phyloP scores from a whole-genome alignment of 2,113 vertebrate genomes.

The Toxotes jaculatrix region DNA sequence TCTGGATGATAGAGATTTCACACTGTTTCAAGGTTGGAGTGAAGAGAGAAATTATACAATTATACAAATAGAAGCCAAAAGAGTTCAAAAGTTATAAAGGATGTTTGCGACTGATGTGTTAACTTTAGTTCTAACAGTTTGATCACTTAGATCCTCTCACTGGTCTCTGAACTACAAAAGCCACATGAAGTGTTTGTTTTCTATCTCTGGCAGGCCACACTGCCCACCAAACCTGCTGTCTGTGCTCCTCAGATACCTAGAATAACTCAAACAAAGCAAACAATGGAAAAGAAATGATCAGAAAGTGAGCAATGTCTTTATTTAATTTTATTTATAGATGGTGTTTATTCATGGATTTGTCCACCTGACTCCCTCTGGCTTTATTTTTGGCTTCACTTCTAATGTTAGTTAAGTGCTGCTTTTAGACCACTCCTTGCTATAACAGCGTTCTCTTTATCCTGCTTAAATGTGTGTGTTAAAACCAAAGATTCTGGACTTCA shows the following conservation, averaged over 20 bases:
- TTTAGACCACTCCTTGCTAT: not conserved
- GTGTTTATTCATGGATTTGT: slow-evolving; percentile 37
- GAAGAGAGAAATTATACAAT: no score
- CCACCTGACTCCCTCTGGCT: slow-evolving; percentile 9
- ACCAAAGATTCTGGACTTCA: slow-evolving; percentile 7
- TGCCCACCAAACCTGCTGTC: not conserved
- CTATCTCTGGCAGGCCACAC: not conserved
- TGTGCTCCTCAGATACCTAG: not conserved
- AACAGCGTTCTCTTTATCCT: not conserved
- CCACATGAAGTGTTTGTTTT: slow-evolving; percentile 30
- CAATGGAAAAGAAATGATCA: slow-evolving; percentile 19
- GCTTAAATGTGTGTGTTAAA: not conserved
- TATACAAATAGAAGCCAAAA: not conserved
- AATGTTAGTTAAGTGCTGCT: not conserved
- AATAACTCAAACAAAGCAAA: slow-evolving; percentile 28
- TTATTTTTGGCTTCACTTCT: slow-evolving; percentile 20
- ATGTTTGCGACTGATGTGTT: not conserved
- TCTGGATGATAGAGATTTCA: no score
- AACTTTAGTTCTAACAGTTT: slow-evolving; percentile 2
- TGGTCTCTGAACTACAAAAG: slow-evolving; percentile 6
- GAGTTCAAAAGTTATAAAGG: not conserved
- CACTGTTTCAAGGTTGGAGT: no score
- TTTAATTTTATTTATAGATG: slow-evolving; percentile 41
- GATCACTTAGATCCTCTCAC: not conserved
- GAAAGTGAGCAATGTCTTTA: not conserved